Base-by-base conservation (phyloP, 2,888 invertebrate species). In the Diloba caeruleocephala region DNA sequence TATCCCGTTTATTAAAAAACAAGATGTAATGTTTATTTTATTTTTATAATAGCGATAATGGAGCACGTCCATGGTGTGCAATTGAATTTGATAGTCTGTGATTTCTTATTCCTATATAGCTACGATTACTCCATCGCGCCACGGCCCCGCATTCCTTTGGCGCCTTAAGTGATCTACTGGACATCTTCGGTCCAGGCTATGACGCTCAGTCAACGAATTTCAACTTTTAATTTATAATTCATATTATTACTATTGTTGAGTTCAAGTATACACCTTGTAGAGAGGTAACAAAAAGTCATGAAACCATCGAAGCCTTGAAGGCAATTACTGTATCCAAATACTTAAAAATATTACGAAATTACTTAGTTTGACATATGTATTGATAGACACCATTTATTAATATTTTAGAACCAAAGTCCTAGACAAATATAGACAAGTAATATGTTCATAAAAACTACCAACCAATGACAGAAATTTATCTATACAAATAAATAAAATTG, bases 361-460 rank as follows among this genome's bases (percentile, higher is more conserved):
- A 48, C 31, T 43, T 13, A 12, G 5, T 36, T 43, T 36, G 46
- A 56, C 39, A 43, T 13, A 19, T 5, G 8, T 43, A 50, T 42
- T 31, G 14, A 60, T 44, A 32, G 26, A n/a, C 6, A 31, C 23
- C 23, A 60, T 59, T 49, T 25, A 48, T n/a, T n/a, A n/a, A n/a
- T n/a, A n/a, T 48, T 45, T 39, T 9, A 3, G 3, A 4, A 33
- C 2, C 37, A 38, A 59, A 45, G 41, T 38, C 13, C 29, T 33
- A 26, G 21, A 21, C 6, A 21, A 21, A 21, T 1, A 2, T 21
- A 1, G 21, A 21, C 0, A 1, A n/a, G 5, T 25, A 4, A 13
- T 12, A 34, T 34, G 5, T 34, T 14, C 12, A 45, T 10, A 38
- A 39, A 32, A 43, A 43, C 25, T 25, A 5, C 23, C n/a, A 8